Conservation (phyloP, 2,888 invertebrate genomes). For the Eumacrocentrus americanus region DNA sequence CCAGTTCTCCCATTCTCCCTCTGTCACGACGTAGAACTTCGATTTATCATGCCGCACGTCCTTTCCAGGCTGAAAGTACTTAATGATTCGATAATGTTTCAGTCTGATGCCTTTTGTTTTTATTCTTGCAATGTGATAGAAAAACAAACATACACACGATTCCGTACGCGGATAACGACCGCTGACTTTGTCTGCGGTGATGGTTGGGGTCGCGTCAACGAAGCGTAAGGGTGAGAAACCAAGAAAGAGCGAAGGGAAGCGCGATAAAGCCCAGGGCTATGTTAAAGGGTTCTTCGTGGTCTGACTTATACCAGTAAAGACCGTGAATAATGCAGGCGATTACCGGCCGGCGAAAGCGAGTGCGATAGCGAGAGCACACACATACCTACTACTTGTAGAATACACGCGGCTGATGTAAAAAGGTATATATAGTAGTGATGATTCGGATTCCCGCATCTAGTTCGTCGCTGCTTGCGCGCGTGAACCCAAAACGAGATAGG, state of each 20-base stretch:
- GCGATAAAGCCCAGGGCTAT: conserved; percentile 36
- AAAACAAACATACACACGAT: not conserved
- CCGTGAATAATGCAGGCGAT: conserved; percentile 45
- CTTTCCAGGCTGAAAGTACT: not conserved
- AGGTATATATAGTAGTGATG: not conserved
- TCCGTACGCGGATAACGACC: not conserved
- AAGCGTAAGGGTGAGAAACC: conserved; percentile 20
- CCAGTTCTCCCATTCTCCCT: not conserved
- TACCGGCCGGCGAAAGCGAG: conserved; percentile 34
- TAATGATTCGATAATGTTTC: not conserved
- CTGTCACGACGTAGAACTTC: not conserved
- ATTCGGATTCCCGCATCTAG: conserved; percentile 4
- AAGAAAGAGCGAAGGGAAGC: conserved; percentile 22
- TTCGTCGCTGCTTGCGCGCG: conserved; percentile 3
- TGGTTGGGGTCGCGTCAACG: too few relatives aligned
- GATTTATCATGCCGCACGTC: not conserved
- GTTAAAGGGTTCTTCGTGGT: conserved; percentile 33
- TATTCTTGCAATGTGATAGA: too few relatives aligned
- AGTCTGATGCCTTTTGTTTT: too few relatives aligned
- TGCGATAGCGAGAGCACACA: conserved; percentile 25
- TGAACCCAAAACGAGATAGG: conserved; percentile 22
- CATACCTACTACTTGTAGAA: not conserved
- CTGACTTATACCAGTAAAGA: conserved; percentile 37
- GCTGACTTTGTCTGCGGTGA: not conserved
- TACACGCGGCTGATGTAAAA: not conserved